phyloP scores from a whole-genome alignment of 2,797 vertebrate genomes.

The Staurois parvus region DNA sequence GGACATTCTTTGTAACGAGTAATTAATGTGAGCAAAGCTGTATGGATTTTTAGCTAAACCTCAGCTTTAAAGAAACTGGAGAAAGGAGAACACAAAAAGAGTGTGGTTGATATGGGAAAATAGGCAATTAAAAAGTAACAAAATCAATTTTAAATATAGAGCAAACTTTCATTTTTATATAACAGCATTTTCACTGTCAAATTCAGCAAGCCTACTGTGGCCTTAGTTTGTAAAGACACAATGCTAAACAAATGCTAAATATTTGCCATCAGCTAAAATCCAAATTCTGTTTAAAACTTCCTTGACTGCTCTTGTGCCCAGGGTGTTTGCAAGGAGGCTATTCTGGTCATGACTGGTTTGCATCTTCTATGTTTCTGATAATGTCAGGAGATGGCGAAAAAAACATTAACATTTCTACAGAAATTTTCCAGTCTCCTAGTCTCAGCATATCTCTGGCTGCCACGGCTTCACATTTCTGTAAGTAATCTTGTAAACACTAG shows the following conservation, averaged over 20 bases:
- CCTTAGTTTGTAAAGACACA: constrained; percentile 2
- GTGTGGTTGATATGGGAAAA: not conserved
- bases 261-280: constrained; percentile 34
- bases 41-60: no score
- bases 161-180: not conserved
- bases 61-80: no score
- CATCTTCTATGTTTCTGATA: constrained; percentile 88
- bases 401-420: constrained; percentile 81
- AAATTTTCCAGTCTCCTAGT: constrained; percentile 83
- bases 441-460: constrained; percentile 91
- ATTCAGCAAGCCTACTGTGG: not conserved
- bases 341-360: constrained; percentile 92
- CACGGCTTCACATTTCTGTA: constrained; percentile 87
- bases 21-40: no score
- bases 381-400: constrained; percentile 82
- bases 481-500: constrained; percentile 68
- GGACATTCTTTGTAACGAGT: no score
- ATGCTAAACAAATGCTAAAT: constrained; percentile 19
- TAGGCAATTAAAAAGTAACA: not conserved
- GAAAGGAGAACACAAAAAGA: not conserved
- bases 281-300: constrained; percentile 64
- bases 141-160: not conserved
- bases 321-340: constrained; percentile 78
- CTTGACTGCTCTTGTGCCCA: constrained; percentile 78
- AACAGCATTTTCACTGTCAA: not conserved